Base-by-base conservation (phyloP, 2,113 vertebrate species). In the Colius striatus region DNA sequence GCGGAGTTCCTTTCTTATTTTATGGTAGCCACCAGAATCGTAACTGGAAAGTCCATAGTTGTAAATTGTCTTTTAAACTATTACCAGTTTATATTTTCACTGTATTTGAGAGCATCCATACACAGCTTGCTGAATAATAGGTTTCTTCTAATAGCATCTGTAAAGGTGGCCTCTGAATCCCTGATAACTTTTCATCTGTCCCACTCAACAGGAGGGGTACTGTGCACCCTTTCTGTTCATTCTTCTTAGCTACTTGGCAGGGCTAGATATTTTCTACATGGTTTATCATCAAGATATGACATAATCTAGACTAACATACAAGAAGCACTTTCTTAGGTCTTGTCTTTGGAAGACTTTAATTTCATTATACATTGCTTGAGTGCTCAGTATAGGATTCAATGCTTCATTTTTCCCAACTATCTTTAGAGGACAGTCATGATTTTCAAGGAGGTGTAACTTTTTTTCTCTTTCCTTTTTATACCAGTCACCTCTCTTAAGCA, bases 261-360 rank as follows among this genome's bases (percentile, higher is more conserved):
- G 38, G 51, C 27, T 12, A 67, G 23, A 67, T 79, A 27, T 71
- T 82, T 50, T 71, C 30, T 58, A 0, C 0, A 0, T 71, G 1
- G 0, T 66, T 95, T 43, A 16, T 62, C 67, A 36, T 38, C 41
- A 62, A 55, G 80, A 67, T 48, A 38, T 43, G 27, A 48, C 22
- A 38, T 19, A 12, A 36, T 41, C 38, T 41, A 41, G 38, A 41
- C 38, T 41, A 41, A 41, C 38, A 41, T 41, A 10, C 38, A 41
- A 41, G 38, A 41, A 41, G 12, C 38, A 41, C 80, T 95, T 75
- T 54, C 48, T 45, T 62, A 54, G 15, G 10, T 47, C 30, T 57
- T 70, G 6, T 36, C 27, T 73, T 81, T 77, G 45, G 60, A 61
- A 90, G 36, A 48, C 34, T 11, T 84, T 65, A 30, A 57, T 77